Conservation (phyloP, 1,140 invertebrate species). For the Drosophila rhopaloa region DNA sequence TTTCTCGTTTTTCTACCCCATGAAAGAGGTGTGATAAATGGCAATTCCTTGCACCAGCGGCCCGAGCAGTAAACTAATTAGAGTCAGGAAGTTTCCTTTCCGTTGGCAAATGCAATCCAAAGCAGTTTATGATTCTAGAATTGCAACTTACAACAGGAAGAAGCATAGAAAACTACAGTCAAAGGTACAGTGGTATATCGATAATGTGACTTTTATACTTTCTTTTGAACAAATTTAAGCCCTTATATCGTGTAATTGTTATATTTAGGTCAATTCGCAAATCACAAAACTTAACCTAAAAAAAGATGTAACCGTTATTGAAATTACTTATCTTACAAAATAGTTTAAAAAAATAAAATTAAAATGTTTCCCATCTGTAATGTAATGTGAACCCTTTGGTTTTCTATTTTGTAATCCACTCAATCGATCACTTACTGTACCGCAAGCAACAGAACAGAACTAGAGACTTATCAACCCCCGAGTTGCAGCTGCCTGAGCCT, state of each 20-base stretch:
- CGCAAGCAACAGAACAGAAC: conserved; percentile 8
- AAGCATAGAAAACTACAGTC: background rate
- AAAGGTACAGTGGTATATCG: conserved; percentile 4
- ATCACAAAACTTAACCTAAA: too few relatives aligned
- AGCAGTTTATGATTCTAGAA: conserved; percentile 25
- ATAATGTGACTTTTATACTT: too few relatives aligned
- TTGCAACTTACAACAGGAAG: conserved; percentile 6
- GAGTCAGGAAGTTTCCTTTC: conserved; percentile 66
- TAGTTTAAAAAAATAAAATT: too few relatives aligned
- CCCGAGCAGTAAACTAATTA: conserved; percentile 53
- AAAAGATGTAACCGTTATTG: background rate
- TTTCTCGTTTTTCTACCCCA: background rate
- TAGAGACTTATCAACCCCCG: conserved; percentile 54
- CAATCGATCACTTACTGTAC: conserved; percentile 16
- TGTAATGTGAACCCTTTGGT: conserved; percentile 4
- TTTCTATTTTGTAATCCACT: conserved; percentile 13
- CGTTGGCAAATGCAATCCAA: conserved; percentile 38
- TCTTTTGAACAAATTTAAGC: too few relatives aligned
- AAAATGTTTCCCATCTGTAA: background rate
- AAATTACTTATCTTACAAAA: too few relatives aligned
- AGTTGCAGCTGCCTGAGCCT: conserved; percentile 64
- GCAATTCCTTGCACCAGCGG: conserved; percentile 14
- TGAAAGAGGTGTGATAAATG: conserved; percentile 8
- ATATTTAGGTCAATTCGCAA: too few relatives aligned
- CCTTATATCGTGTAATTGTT: too few relatives aligned